These are phyloP conservation scores for Amblyornis subalaris DNA, from an alignment of 2,113 vertebrate genomes.

Conservation along the genomic window DNA sequence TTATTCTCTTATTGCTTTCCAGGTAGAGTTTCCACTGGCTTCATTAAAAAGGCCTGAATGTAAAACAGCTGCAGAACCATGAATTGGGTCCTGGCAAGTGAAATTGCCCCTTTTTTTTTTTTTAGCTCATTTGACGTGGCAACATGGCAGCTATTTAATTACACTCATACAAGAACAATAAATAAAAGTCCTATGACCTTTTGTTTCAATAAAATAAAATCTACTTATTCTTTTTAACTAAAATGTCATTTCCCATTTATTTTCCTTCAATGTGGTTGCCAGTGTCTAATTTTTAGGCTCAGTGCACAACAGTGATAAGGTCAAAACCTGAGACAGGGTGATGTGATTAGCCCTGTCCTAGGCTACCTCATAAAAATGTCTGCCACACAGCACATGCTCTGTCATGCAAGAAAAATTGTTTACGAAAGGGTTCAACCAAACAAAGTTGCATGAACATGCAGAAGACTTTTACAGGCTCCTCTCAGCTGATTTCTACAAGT, in stretches of 20 bases:
- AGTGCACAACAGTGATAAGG: conserved; percentile 63
- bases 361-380: conserved; percentile 57
- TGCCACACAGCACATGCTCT: conserved; percentile 31
- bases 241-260: conserved; percentile 66
- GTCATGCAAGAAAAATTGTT: conserved; percentile 49
- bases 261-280: conserved; percentile 23
- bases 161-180: conserved; percentile 42
- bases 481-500: neutral
- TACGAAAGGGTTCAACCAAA: neutral
- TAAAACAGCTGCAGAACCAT: conserved; percentile 43
- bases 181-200: conserved; percentile 55
- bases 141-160: conserved; percentile 56
- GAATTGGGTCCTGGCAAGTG: neutral
- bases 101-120: neutral
- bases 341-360: conserved; percentile 60
- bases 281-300: conserved; percentile 66
- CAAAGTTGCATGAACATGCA: neutral
- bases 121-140: neutral
- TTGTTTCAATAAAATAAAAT: conserved; percentile 46
- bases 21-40: conserved; percentile 36
- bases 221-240: conserved; percentile 49
- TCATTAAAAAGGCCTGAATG: conserved; percentile 6
- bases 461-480: neutral
- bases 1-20: conserved; percentile 27
- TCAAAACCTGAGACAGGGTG: conserved; percentile 55